Base-by-base conservation (phyloP, 2,888 invertebrate genomes). In the Apamea anceps region DNA sequence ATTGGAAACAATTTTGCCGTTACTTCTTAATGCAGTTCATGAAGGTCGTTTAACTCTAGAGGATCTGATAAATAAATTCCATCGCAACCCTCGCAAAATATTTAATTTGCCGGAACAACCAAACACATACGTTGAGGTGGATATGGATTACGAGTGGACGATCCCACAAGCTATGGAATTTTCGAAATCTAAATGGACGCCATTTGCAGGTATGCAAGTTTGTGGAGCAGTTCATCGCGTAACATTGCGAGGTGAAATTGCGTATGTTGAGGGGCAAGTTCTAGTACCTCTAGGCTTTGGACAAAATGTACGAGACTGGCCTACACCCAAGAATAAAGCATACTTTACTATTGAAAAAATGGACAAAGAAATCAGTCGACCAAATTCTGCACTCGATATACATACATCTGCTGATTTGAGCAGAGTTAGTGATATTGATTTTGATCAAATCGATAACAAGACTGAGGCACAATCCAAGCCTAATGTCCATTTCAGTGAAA, bases 161-260 rank as follows among this genome's bases (percentile, higher is more conserved):
- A 98, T 99, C 78, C 99, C 99, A 0, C 97, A 98, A 54, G 97
- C 98, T 42, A 98, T 98, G 97, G 97, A 98, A 79, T 99, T 98
- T 94, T 98, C 99, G 37, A 99, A 99, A 96, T 98, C 99, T 0
- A 98, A 98, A 89, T 99, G 99, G 99, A 99, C 99, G 0, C 99
- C 99, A 0, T 99, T 99, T 94, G 98, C 98, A 45, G 99, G 99
- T 1, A 98, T 97, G 96, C 97, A 98, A 91, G 98, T 99, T 18
- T 98, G 98, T 90, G 99, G 99, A 1, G 97, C 98, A 7, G 98
- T 99, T 2, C 98, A 99, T 91, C 97, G 99, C 65, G 99, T 99
- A 0, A 99, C 99, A 0, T 97, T 99, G 42, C 97, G 99, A 45
- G 99, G 99, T 62, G 99, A 99, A 96, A 98, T 99, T 42, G 99